Percentiles rank a stretch among this genome's conserved stretches.
phyloP scores from a whole-genome alignment of 2,888 invertebrate genomes.

The Acronicta alni region DNA sequence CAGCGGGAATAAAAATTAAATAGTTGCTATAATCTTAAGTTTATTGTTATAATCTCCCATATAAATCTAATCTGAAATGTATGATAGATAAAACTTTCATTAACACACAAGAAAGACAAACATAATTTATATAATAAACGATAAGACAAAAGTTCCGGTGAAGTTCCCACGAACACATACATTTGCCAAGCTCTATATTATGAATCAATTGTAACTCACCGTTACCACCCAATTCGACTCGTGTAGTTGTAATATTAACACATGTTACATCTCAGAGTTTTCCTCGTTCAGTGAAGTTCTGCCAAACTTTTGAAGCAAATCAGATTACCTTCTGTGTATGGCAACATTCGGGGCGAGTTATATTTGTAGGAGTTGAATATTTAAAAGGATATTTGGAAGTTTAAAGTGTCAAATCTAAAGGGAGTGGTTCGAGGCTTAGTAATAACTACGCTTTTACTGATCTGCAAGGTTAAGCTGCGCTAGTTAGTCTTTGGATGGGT shows the following conservation, averaged over 20 bases:
- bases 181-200: constrained; percentile 18
- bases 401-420: too few relatives aligned
- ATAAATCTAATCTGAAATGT: too few relatives aligned
- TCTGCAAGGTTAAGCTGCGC: too few relatives aligned
- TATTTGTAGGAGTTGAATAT: neutral
- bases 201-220: constrained; percentile 26
- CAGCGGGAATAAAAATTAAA: too few relatives aligned
- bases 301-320: constrained; percentile 5
- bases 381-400: neutral
- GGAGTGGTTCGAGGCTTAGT: too few relatives aligned
- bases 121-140: constrained; percentile 35
- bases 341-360: neutral
- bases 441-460: too few relatives aligned
- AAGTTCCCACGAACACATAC: constrained; percentile 27
- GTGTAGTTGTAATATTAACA: constrained; percentile 29
- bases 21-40: too few relatives aligned
- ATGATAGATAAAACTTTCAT: neutral
- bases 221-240: constrained; percentile 8
- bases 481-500: too few relatives aligned
- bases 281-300: constrained; percentile 4
- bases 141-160: constrained; percentile 30
- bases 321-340: constrained; percentile 1
- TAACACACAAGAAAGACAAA: constrained; percentile 26
- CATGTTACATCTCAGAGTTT: constrained; percentile 3
- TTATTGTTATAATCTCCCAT: too few relatives aligned